phyloP scores from a whole-genome alignment of 2,113 vertebrate species.

The Columbina picui region DNA sequence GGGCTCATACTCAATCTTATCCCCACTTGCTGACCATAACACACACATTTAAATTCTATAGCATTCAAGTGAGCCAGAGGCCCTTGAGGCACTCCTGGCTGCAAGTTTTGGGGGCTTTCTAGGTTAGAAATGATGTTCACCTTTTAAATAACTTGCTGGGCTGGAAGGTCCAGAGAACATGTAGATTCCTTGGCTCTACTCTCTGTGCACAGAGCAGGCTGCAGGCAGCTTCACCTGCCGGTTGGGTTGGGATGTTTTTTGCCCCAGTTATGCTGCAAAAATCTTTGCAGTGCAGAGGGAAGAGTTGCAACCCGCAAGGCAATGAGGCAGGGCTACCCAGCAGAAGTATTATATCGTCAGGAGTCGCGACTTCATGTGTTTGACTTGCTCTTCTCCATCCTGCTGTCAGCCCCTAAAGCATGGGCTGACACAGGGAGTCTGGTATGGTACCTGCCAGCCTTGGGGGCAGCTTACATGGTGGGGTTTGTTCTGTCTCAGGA shows the following conservation, averaged over 20 bases:
- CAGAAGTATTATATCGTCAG: neutral
- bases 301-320: neutral
- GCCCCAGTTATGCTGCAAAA: neutral
- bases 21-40: neutral
- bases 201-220: accelerated
- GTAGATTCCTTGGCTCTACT: neutral
- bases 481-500: neutral
- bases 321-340: neutral
- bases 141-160: neutral
- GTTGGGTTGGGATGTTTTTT: neutral
- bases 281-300: neutral
- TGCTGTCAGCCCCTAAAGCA: neutral
- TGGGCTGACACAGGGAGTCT: neutral
- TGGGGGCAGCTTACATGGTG: accelerated
- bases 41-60: neutral
- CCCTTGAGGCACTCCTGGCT: neutral
- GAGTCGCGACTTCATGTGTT: neutral
- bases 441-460: neutral
- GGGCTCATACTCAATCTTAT: neutral
- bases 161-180: neutral
- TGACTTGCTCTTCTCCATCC: neutral
- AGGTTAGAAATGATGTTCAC: neutral
- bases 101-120: neutral
- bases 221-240: accelerated
- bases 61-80: neutral